phyloP scores from a whole-genome alignment of 2,797 vertebrate genomes.

The Echiichthys vipera region DNA sequence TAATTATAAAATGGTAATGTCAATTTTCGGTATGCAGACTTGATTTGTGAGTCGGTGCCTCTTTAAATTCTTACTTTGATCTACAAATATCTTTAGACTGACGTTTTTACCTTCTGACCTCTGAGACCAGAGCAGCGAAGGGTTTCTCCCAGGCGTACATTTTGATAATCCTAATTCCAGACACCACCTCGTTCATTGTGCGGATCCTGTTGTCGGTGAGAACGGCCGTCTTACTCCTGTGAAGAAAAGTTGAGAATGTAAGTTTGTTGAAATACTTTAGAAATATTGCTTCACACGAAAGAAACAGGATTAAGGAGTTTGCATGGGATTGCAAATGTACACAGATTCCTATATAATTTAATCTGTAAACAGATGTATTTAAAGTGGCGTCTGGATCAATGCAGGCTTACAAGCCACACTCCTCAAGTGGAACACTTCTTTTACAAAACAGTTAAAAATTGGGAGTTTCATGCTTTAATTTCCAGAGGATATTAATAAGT shows the following conservation, averaged over 20 bases:
- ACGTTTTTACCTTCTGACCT: conserved; percentile 87
- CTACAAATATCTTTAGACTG: neutral
- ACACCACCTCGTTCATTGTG: conserved; percentile 96
- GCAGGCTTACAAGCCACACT: too few species aligned
- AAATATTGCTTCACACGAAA: neutral
- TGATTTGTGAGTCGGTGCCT: neutral
- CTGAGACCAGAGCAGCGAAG: conserved; percentile 88
- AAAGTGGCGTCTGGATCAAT: too few species aligned
- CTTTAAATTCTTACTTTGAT: neutral
- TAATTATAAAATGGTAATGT: neutral
- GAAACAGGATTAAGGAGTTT: neutral
- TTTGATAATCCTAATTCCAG: conserved; percentile 96
- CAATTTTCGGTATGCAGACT: neutral
- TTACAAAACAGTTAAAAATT: too few species aligned
- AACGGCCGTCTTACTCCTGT: conserved; percentile 89
- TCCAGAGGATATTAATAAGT: too few species aligned
- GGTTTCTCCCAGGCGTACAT: conserved; percentile 98
- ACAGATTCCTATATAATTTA: neutral
- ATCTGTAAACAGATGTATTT: too few species aligned
- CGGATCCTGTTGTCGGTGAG: conserved; percentile 92
- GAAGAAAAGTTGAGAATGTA: neutral
- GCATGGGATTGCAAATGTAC: neutral
- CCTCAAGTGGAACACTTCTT: too few species aligned
- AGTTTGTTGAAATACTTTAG: neutral
- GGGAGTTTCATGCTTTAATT: too few species aligned